These are phyloP conservation scores for Bujurquina vittata DNA, from an alignment of 2,113 vertebrate species.

Conservation along the genomic window DNA sequence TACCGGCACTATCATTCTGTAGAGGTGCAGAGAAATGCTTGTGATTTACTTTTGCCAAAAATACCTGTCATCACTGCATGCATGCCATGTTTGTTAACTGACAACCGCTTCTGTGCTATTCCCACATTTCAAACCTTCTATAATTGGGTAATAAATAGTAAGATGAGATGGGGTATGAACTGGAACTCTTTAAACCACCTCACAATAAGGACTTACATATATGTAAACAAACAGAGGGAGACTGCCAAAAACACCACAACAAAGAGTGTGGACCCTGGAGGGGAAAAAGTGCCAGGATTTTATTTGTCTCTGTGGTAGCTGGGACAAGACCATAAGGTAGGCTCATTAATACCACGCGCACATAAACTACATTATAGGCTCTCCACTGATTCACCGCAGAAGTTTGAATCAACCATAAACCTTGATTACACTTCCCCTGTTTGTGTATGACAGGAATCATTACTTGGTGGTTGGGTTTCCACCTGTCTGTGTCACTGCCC, in stretches of 20 bases:
- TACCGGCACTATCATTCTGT: not conserved
- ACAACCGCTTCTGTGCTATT: not conserved
- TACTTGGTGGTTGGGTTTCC: too few species aligned
- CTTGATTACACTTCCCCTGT: too few species aligned
- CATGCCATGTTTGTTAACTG: not conserved
- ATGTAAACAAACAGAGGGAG: too few species aligned
- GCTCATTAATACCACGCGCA: not conserved
- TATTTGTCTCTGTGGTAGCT: not conserved
- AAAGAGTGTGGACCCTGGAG: not conserved
- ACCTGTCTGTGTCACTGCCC: too few species aligned
- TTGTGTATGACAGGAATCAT: too few species aligned
- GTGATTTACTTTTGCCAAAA: not conserved
- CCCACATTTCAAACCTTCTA: not conserved
- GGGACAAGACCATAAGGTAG: not conserved
- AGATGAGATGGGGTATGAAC: not conserved
- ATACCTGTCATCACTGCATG: not conserved
- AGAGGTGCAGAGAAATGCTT: not conserved
- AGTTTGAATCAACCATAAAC: not conserved
- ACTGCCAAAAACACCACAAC: not conserved
- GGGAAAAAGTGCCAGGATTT: not conserved
- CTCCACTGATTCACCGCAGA: not conserved
- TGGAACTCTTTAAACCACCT: not conserved
- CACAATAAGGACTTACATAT: not conserved
- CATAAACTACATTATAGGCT: not conserved
- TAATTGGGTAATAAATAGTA: not conserved